A percentile compares a stretch with the other conserved stretches of the same genome.
Conservation (phyloP, 2,113 vertebrate genomes). For the Ammodytes dubius region DNA sequence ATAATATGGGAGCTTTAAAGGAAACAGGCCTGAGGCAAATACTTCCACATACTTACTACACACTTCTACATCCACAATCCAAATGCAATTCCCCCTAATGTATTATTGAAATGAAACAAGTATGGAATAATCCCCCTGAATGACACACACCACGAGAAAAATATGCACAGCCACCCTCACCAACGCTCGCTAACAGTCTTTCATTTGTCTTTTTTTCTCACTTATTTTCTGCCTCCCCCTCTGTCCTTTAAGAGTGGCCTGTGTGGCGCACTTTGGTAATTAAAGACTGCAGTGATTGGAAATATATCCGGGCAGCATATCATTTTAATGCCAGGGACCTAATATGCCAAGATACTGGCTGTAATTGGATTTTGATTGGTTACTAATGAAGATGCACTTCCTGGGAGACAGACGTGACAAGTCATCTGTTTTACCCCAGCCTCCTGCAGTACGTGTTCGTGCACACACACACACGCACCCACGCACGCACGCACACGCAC, state of each 20-base stretch:
- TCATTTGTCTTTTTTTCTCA: not conserved
- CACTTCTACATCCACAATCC: conserved; percentile 45
- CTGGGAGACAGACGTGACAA: conserved; percentile 80
- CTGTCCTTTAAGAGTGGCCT: conserved; percentile 52
- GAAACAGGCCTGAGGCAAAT: conserved; percentile 47
- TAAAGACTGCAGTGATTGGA: conserved; percentile 84
- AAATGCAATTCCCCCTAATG: conserved; percentile 21
- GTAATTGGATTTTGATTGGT: conserved; percentile 88
- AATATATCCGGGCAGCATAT: conserved; percentile 81
- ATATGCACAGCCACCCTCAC: conserved; percentile 19
- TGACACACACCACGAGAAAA: conserved; percentile 11
- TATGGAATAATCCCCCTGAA: conserved; percentile 26
- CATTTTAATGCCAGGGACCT: conserved; percentile 83
- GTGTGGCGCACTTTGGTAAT: conserved; percentile 75
- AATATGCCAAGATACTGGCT: conserved; percentile 83
- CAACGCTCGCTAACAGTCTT: not conserved
- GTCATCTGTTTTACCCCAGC: conserved; percentile 77
- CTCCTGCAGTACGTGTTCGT: not conserved
- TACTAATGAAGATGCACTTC: conserved; percentile 86
- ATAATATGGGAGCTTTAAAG: not conserved
- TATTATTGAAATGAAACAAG: conserved; percentile 43
- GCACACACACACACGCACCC: conserved; percentile 36
- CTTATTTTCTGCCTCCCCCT: conserved; percentile 21
- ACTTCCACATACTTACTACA: conserved; percentile 39
- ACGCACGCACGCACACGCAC: not conserved